Evolutionary conservation across 2,113 vertebrate species (phyloP).

Genomic region (Spermophilus dauricus): DNA sequence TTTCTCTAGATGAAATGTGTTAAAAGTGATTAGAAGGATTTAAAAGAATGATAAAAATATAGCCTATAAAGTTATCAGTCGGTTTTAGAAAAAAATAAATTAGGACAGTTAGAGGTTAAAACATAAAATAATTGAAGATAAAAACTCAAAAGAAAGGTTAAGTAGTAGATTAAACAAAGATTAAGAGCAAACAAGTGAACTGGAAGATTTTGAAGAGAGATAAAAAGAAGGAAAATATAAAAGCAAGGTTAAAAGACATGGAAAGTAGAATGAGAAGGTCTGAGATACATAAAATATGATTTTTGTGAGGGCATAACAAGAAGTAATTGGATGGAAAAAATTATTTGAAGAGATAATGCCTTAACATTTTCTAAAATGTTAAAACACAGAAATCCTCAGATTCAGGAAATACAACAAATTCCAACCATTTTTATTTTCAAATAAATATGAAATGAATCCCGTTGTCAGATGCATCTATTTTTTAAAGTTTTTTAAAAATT

Average conservation of each 20-base stretch:
- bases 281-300: background rate
- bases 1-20: slow-evolving; percentile 10
- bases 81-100: slow-evolving; percentile 16
- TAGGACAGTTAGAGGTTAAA: slow-evolving; percentile 19
- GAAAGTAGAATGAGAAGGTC: background rate
- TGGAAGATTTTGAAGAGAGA: background rate
- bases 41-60: background rate
- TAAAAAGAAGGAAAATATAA: slow-evolving; percentile 26
- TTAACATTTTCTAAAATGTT: slow-evolving; percentile 50
- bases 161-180: background rate
- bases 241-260: background rate
- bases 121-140: slow-evolving; percentile 31
- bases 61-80: slow-evolving; percentile 20
- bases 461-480: background rate
- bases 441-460: background rate
- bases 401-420: slow-evolving; percentile 1
- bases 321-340: background rate
- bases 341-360: slow-evolving; percentile 21
- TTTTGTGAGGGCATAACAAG: slow-evolving; percentile 6
- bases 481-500: too few relatives aligned
- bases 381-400: slow-evolving; percentile 40
- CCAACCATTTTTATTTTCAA: slow-evolving; percentile 22
- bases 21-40: slow-evolving; percentile 4
- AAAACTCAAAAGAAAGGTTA: background rate
- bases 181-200: background rate